Conservation (phyloP, 2,113 vertebrate genomes). For the Ibidorhyncha struthersii region DNA sequence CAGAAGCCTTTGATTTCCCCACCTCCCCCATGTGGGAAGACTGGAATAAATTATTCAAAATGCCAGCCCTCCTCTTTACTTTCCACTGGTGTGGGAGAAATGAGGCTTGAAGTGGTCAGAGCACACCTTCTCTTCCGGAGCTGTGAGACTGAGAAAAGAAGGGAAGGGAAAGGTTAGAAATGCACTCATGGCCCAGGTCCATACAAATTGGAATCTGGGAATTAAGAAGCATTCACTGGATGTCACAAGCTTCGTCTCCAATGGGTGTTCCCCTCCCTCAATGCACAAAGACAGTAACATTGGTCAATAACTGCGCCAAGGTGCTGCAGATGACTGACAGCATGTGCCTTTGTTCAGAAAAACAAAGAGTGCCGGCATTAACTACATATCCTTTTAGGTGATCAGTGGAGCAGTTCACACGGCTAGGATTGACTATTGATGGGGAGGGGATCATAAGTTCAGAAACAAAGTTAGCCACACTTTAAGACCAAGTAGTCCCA, state of each 20-base stretch:
- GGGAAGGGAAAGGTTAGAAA: neutral
- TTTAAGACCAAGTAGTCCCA: neutral
- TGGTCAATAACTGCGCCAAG: neutral
- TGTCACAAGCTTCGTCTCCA: neutral
- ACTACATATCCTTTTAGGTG: neutral
- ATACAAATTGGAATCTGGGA: neutral
- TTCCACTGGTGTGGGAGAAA: neutral
- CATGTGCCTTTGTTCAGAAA: neutral
- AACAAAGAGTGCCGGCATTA: neutral
- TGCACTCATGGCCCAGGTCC: neutral
- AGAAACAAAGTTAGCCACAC: neutral
- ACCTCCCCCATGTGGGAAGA: neutral
- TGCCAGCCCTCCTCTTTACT: neutral
- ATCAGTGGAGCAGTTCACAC: neutral
- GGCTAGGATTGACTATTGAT: neutral
- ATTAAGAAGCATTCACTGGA: neutral
- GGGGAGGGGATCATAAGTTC: neutral
- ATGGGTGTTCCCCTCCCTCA: accelerated
- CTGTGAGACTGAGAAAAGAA: neutral
- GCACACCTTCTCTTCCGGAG: neutral
- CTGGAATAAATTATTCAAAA: conserved; percentile 15
- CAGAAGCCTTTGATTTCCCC: neutral
- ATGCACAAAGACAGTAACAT: neutral
- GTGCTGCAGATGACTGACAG: neutral
- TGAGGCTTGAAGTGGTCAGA: neutral